Base-by-base conservation (phyloP, 2,888 invertebrate species). In the Atherix ibis region DNA sequence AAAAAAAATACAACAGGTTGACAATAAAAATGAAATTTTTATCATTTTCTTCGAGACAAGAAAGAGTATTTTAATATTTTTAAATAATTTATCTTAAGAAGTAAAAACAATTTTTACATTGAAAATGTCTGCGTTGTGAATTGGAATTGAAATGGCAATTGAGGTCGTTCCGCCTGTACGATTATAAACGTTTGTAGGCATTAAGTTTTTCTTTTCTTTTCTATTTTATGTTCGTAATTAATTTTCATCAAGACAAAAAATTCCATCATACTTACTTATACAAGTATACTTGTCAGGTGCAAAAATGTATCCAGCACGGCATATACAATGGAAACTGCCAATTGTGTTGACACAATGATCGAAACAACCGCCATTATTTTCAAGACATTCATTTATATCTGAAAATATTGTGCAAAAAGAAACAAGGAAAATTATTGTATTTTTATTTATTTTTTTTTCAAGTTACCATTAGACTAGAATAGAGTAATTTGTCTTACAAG, bases 311-410 rank as follows among this genome's bases (percentile, higher is more conserved):
- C 58, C 59, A 34, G 46, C 43, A 4, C 52, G 50, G 39, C 62
- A 62, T 2, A 50, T 47, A 41, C 62, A 62, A 51, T 40, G 52
- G 51, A 39, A 46, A 33, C 45, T 44, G 13, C 47, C 47, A 19
- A 42, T 38, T 6, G 44, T 46, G 36, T 48, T 46, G 9, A 41
- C 36, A 33, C 47, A 46, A 19, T 32, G 34, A 30, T 45, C 40
- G 27, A 34, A 43, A 31, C 46, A 48, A 15, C 37, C 42, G 16
- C 41, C 41, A 34, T 41, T 41, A 26, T 41, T 37, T n/a, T 37
- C 37, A 6, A 25, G 2, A 27, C 41, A 41, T 24, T 41, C 41
- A 34, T 39, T 37, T 18, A 35, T 36, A 36, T 41, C 41, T 41
- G 14, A 8, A 34, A 16, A 33, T n/a, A n/a, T n/a, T n/a, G n/a